Percentiles rank a stretch among this genome's conserved stretches.
phyloP scores from a whole-genome alignment of 1,140 invertebrate species.

The Zeugodacus cucurbitae region DNA sequence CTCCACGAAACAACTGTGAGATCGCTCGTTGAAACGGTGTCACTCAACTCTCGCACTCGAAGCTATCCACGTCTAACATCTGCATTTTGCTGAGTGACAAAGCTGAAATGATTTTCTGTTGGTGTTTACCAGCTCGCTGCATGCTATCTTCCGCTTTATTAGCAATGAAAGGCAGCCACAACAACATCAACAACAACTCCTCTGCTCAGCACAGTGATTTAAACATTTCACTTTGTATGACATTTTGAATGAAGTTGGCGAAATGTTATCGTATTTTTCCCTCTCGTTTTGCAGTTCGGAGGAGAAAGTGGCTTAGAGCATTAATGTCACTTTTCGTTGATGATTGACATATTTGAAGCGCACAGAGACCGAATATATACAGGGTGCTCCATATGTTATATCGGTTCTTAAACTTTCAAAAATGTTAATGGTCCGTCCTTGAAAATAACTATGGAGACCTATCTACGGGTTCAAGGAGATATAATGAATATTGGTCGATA shows the following conservation, averaged over 20 bases:
- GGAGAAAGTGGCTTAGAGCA: background rate
- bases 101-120: background rate
- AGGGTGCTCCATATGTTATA: no score
- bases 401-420: no score
- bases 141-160: background rate
- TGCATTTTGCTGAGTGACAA: background rate
- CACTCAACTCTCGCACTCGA: background rate
- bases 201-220: background rate
- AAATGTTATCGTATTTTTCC: background rate
- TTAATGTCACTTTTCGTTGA: background rate
- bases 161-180: background rate
- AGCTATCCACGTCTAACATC: background rate
- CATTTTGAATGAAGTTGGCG: background rate
- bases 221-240: conserved; percentile 18
- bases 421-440: no score
- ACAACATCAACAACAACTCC: background rate
- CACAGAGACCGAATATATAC: background rate
- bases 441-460: no score
- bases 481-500: no score
- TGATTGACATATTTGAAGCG: background rate
- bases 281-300: background rate
- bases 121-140: background rate
- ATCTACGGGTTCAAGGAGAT: no score
- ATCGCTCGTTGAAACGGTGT: background rate
- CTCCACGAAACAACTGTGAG: background rate